Conservation (phyloP, 2,113 vertebrate species). For the Aramus guarauna region DNA sequence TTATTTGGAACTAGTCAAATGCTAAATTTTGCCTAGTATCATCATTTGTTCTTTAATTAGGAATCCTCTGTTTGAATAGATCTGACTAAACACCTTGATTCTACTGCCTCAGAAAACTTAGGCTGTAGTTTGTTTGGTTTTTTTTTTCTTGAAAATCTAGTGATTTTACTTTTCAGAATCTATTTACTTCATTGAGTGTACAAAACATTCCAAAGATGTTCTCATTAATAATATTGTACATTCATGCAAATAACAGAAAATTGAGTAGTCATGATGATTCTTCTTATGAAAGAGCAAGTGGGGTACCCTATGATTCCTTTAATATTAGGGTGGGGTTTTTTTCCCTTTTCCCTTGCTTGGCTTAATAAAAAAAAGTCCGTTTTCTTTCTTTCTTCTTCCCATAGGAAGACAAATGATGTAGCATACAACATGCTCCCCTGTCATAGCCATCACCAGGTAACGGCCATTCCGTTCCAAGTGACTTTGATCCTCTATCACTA, state of each 20-base stretch:
- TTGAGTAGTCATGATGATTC: neutral
- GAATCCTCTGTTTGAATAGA: neutral
- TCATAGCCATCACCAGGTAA: neutral
- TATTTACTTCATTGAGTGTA: neutral
- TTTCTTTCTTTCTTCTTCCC: neutral
- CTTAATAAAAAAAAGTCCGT: neutral
- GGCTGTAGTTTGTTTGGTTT: neutral
- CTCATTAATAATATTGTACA: neutral
- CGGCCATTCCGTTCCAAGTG: neutral
- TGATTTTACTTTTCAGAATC: neutral
- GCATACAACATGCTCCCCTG: rapidly evolving
- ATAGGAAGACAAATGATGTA: neutral
- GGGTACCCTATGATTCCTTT: neutral
- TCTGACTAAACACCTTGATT: neutral
- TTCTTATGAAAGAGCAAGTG: neutral
- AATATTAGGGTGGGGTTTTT: rapidly evolving
- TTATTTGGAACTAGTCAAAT: neutral
- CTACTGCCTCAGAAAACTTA: neutral
- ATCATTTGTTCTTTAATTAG: neutral
- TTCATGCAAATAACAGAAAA: neutral
- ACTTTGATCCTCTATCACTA: neutral
- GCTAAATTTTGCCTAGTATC: neutral
- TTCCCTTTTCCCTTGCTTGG: neutral
- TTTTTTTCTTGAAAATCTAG: neutral
- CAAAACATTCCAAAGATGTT: neutral